Evolutionary conservation across 2,888 invertebrate genomes (phyloP).

Genomic region (Acronicta alni): DNA sequence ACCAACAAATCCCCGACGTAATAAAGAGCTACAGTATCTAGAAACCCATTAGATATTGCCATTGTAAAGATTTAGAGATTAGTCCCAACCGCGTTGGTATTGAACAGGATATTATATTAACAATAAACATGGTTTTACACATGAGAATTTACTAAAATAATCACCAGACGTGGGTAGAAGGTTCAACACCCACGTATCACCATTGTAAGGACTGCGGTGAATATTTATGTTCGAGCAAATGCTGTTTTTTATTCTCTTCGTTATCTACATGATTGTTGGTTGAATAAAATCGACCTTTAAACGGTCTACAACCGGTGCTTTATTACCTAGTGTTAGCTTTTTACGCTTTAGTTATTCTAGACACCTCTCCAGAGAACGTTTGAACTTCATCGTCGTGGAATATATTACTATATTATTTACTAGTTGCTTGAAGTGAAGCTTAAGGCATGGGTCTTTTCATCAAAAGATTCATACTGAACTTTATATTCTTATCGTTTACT

Average conservation of each 20-base stretch:
- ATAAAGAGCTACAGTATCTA: slow-evolving; percentile 45
- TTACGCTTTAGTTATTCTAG: slow-evolving; percentile 72
- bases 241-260: slow-evolving; percentile 43
- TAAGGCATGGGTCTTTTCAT: background rate
- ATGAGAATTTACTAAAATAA: slow-evolving; percentile 55
- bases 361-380: slow-evolving; percentile 60
- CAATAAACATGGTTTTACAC: slow-evolving; percentile 53
- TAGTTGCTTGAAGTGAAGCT: slow-evolving; percentile 35
- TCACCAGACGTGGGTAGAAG: slow-evolving; percentile 53
- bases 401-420: slow-evolving; percentile 65
- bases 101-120: slow-evolving; percentile 49
- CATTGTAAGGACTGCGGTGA: slow-evolving; percentile 55
- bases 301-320: slow-evolving; percentile 46
- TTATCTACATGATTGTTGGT: slow-evolving; percentile 48
- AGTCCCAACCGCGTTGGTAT: slow-evolving; percentile 31
- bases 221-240: slow-evolving; percentile 53
- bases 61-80: slow-evolving; percentile 44
- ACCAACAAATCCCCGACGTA: slow-evolving; percentile 47
- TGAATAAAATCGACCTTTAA: slow-evolving; percentile 48
- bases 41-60: slow-evolving; percentile 33
- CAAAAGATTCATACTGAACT: too few species aligned
- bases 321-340: slow-evolving; percentile 63
- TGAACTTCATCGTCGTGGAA: slow-evolving; percentile 64
- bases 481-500: too few species aligned
- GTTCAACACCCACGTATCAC: slow-evolving; percentile 52